Base-by-base conservation (phyloP, 2,113 vertebrate genomes). In the Mohoua ochrocephala region DNA sequence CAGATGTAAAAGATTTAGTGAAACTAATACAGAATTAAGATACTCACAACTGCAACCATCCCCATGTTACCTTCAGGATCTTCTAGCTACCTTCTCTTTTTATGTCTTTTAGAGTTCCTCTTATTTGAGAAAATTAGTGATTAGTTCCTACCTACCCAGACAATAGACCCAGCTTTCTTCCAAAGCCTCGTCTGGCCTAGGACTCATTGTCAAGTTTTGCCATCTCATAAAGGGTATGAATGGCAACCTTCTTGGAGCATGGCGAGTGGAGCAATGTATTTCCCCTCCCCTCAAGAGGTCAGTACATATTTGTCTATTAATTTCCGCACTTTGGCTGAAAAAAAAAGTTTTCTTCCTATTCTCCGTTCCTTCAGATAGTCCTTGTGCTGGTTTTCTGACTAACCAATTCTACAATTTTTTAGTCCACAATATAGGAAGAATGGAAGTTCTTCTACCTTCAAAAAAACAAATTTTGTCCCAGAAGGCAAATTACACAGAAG, bases 211-310 rank as follows among this genome's bases (percentile, higher is more conserved):
- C 7, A 68, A n/a, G 35, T 18, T 64, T 86, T 70, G 4, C 9
- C 4, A 4, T 63, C 21, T 71, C 69, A 50, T 59, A 57, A 75
- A 49, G 26, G 23, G 8, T 37, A 16, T 59, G 16, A 8, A 47
- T 49, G 14, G 5, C 9, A 84, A 81, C 5, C 4, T 74, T 27
- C 52, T 77, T 53, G 56, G 28, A 52, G 8, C 3, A 54, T 69
- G 26, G 19, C 0, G 0, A 67, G 45, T 27, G 18, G 15, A 82
- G 1, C 11, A 50, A 42, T 49, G 14, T 18, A 37, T 59, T 84
- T 93, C 13, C 16, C 8, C 5, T 79, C 17, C 24, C 10, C 12
- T 85, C 30, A 86, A 23, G 11, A 65, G 9, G 4, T 70, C 15
- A 47, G 10, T 52, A 37, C 9, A 10, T 39, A 47, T 64, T 63